These are phyloP conservation scores for Bovichtus diacanthus DNA, from an alignment of 2,797 vertebrate species.

Conservation along the genomic window DNA sequence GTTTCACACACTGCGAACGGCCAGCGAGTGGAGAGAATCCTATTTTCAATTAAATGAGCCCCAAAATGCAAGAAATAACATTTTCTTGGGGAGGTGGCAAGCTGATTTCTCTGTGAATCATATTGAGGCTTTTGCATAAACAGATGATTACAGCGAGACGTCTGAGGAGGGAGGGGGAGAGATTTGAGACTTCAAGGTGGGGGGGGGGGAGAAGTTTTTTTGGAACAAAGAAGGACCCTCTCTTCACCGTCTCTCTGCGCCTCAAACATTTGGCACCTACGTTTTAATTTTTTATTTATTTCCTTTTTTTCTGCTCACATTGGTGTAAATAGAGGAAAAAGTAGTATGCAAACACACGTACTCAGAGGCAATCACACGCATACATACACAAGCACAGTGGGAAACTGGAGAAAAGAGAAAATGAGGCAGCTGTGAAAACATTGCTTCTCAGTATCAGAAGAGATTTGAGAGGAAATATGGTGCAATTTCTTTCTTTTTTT, in stretches of 20 bases:
- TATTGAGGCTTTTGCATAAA: constrained; percentile 73
- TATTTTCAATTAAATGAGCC: constrained; percentile 88
- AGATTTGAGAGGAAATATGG: constrained; percentile 75
- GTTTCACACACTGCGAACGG: constrained; percentile 44
- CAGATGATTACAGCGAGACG: constrained; percentile 76
- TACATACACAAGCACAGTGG: constrained; percentile 13
- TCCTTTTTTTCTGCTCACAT: constrained; percentile 30
- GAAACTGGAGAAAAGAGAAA: constrained; percentile 46
- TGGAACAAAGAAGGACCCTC: constrained; percentile 43
- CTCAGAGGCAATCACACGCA: background rate
- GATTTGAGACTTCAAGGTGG: constrained; percentile 19
- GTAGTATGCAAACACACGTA: constrained; percentile 28
- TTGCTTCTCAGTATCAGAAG: constrained; percentile 67
- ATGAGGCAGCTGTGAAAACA: constrained; percentile 74
- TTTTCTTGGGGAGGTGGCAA: constrained; percentile 81
- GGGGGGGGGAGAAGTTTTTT: constrained; percentile 28
- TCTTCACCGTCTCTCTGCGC: constrained; percentile 34
- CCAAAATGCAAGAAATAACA: constrained; percentile 83
- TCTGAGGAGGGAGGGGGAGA: constrained; percentile 31
- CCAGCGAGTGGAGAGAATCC: constrained; percentile 47
- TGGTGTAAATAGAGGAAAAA: constrained; percentile 19
- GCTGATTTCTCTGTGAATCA: constrained; percentile 80
- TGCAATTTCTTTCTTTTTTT: too few species aligned
- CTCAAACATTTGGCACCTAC: constrained; percentile 51
- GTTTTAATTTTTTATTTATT: constrained; percentile 60